Conservation (phyloP, 1,140 invertebrate species). For the Probaryconus sp. region DNA sequence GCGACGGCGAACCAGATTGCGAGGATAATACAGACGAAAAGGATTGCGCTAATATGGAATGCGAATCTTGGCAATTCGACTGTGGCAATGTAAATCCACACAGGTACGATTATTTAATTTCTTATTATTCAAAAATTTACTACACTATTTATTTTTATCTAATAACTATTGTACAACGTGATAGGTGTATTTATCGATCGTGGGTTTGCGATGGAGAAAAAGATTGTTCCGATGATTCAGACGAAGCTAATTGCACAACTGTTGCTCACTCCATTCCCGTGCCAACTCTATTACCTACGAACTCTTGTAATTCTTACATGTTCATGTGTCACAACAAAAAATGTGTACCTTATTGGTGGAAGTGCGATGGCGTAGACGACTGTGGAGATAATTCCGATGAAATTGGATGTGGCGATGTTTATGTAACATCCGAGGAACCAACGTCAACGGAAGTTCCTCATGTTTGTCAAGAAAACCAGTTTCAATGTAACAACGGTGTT, state of each 20-base stretch:
- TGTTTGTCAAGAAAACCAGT: slow-evolving; percentile 82
- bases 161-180: too few species aligned
- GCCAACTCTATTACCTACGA: slow-evolving; percentile 68
- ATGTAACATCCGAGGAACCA: slow-evolving; percentile 63
- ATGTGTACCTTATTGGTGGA: slow-evolving; percentile 92
- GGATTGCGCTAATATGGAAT: slow-evolving; percentile 70
- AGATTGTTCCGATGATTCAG: slow-evolving; percentile 83
- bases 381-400: slow-evolving; percentile 90
- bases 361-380: slow-evolving; percentile 85
- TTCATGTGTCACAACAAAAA: slow-evolving; percentile 85
- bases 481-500: slow-evolving; percentile 84
- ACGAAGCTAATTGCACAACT: slow-evolving; percentile 84
- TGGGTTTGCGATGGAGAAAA: slow-evolving; percentile 86
- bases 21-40: slow-evolving; percentile 69
- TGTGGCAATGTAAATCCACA: slow-evolving; percentile 66
- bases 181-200: slow-evolving; percentile 73
- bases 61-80: slow-evolving; percentile 78
- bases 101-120: too few species aligned
- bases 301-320: slow-evolving; percentile 86
- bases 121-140: too few species aligned
- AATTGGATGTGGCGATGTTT: slow-evolving; percentile 79
- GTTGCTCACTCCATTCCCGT: slow-evolving; percentile 63
- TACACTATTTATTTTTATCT: too few species aligned
- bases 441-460: slow-evolving; percentile 66
- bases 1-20: slow-evolving; percentile 80